Percentiles rank a stretch among this genome's conserved stretches.
phyloP scores from a whole-genome alignment of 2,888 invertebrate genomes.

The Dasypogon diadema region DNA sequence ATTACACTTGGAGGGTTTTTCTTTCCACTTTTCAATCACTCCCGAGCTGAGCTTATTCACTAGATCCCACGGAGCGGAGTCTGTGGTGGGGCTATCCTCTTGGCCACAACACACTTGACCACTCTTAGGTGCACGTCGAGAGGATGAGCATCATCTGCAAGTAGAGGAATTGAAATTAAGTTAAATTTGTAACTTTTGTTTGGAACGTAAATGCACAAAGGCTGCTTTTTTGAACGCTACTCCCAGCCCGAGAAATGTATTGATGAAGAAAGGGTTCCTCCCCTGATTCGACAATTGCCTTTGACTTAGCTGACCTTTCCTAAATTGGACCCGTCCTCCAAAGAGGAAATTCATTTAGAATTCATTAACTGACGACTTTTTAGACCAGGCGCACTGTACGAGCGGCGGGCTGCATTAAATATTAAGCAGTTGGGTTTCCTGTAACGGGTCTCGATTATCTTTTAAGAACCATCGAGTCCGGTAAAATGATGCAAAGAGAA shows the following conservation, averaged over 20 bases:
- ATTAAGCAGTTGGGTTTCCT: background rate
- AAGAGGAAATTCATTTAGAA: slow-evolving; percentile 49
- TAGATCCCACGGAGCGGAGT: background rate
- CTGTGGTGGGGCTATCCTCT: background rate
- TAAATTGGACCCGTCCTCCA: slow-evolving; percentile 38
- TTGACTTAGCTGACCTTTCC: slow-evolving; percentile 41
- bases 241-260: background rate
- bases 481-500: background rate
- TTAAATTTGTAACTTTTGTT: slow-evolving; percentile 28
- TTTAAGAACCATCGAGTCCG: background rate
- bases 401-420: background rate
- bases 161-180: slow-evolving; percentile 31
- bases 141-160: slow-evolving; percentile 39
- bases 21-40: slow-evolving; percentile 21
- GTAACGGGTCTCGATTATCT: background rate
- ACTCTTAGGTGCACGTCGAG: slow-evolving; percentile 38
- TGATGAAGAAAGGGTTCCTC: slow-evolving; percentile 6
- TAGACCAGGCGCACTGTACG: background rate
- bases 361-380: slow-evolving; percentile 18
- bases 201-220: background rate
- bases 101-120: background rate
- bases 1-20: slow-evolving; percentile 17
- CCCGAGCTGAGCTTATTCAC: slow-evolving; percentile 9
- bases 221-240: background rate
- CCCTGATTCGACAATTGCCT: slow-evolving; percentile 30